Evolutionary conservation across 2,113 vertebrate genomes (phyloP).

Genomic region (Hemiprocne comata): DNA sequence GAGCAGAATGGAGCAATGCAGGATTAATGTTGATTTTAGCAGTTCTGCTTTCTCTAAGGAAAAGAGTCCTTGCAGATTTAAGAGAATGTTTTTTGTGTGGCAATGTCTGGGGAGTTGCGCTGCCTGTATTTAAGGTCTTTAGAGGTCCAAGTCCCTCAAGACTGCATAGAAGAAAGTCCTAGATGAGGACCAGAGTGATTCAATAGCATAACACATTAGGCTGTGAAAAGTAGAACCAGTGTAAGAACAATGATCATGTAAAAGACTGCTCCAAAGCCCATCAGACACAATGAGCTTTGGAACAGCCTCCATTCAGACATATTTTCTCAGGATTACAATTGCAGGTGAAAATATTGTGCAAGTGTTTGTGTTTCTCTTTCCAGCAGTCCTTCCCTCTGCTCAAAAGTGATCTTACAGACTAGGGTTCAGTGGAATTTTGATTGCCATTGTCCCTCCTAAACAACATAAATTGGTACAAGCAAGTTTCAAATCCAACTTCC

Average conservation of each 20-base stretch:
- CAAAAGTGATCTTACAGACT: background rate
- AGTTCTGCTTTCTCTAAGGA: background rate
- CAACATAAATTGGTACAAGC: background rate
- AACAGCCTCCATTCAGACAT: background rate
- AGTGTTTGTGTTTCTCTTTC: background rate
- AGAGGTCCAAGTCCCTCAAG: background rate
- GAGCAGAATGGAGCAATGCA: background rate
- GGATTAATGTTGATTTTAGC: conserved; percentile 37
- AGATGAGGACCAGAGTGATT: background rate
- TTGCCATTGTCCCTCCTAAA: background rate
- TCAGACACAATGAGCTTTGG: background rate
- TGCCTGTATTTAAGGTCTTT: background rate
- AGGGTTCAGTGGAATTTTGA: background rate
- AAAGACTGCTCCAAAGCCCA: background rate
- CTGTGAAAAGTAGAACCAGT: background rate
- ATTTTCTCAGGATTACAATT: background rate
- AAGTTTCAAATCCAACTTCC: background rate
- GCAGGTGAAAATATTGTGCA: background rate
- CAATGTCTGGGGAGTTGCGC: background rate
- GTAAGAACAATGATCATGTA: background rate
- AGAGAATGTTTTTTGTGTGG: background rate
- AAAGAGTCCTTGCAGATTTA: background rate
- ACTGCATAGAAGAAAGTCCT: background rate
- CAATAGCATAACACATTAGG: background rate
- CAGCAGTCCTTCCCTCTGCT: background rate